Evolutionary conservation across 2,888 invertebrate genomes (phyloP).

Genomic region (Pseudanteris insignis): DNA sequence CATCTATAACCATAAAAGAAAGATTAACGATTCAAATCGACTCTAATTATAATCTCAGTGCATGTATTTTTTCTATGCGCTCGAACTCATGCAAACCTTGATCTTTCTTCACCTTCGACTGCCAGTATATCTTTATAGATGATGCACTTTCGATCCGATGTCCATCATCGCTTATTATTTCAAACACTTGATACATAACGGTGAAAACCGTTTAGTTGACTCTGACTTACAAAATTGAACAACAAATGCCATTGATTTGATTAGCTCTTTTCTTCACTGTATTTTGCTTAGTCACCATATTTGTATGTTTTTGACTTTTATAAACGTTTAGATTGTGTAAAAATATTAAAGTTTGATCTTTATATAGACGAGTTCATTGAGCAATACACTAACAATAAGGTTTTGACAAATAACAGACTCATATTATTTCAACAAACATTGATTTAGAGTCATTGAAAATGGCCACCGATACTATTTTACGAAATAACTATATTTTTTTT

Average conservation of each 20-base stretch:
- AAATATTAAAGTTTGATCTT: too few relatives aligned
- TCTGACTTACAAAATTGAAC: slow-evolving; percentile 8
- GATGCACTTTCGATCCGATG: slow-evolving; percentile 38
- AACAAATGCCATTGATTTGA: background rate
- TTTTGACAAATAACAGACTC: too few relatives aligned
- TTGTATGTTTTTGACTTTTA: too few relatives aligned
- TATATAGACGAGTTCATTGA: too few relatives aligned
- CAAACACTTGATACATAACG: slow-evolving; percentile 40
- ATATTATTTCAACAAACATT: too few relatives aligned
- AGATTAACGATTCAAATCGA: slow-evolving; percentile 42
- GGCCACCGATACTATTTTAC: too few relatives aligned
- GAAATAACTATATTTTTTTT: too few relatives aligned
- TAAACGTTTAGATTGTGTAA: too few relatives aligned
- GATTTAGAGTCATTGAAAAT: too few relatives aligned
- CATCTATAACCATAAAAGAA: slow-evolving; percentile 42
- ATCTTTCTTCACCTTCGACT: slow-evolving; percentile 43
- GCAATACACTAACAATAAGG: too few relatives aligned
- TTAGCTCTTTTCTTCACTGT: background rate
- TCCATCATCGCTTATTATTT: slow-evolving; percentile 36
- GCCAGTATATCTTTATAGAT: slow-evolving; percentile 25
- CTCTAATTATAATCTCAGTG: slow-evolving; percentile 36
- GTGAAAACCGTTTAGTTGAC: slow-evolving; percentile 29
- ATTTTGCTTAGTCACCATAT: too few relatives aligned
- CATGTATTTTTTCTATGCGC: slow-evolving; percentile 21
- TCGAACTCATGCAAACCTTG: slow-evolving; percentile 31